These are phyloP conservation scores for Pteropus rufus DNA, from an alignment of 2,797 vertebrate species.

Conservation along the genomic window DNA sequence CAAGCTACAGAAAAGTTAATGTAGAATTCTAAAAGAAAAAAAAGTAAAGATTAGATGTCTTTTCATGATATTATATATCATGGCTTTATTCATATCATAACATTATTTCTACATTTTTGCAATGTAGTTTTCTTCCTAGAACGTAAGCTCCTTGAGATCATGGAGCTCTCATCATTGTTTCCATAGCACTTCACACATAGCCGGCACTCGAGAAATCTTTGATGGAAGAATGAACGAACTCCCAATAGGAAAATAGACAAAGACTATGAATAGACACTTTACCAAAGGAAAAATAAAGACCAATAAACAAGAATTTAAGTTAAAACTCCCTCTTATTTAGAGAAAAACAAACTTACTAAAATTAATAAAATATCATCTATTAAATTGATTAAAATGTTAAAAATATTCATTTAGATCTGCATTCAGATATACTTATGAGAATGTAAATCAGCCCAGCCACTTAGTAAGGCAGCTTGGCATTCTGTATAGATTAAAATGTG, in stretches of 20 bases:
- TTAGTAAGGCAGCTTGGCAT: not conserved
- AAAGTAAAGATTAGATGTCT: not conserved
- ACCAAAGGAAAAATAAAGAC: not conserved
- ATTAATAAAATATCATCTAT: not conserved
- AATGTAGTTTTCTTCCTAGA: not conserved
- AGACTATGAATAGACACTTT: not conserved
- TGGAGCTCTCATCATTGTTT: not conserved
- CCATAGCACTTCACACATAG: not conserved
- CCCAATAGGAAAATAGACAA: not conserved
- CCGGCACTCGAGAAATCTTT: not conserved
- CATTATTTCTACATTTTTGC: not conserved
- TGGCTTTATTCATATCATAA: constrained; percentile 13
- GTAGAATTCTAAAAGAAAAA: not conserved
- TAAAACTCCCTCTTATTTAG: not conserved
- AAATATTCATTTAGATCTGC: not conserved
- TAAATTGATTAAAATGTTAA: not conserved
- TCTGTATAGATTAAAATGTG: not conserved
- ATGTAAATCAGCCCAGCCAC: not conserved
- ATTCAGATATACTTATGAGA: not conserved
- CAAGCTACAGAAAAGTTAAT: not conserved
- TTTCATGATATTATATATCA: not conserved
- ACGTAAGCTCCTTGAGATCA: not conserved
- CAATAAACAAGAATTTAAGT: not conserved
- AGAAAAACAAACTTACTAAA: not conserved
- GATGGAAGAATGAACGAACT: not conserved